Evolutionary conservation across 1,140 invertebrate species (phyloP).

Genomic region (Myzus persicae): DNA sequence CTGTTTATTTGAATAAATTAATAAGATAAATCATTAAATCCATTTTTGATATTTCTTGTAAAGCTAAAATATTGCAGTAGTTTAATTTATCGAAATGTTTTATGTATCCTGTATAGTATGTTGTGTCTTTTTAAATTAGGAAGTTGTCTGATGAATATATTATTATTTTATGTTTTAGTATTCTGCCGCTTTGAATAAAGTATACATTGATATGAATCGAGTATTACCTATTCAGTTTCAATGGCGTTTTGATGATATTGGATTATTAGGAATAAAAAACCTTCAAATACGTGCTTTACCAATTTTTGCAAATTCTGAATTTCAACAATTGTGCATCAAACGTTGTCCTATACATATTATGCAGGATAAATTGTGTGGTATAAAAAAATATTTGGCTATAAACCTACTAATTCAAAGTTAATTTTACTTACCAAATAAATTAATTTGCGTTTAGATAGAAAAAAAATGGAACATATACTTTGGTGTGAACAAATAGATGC

Average conservation of each 20-base stretch:
- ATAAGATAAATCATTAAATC: neutral
- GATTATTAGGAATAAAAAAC: constrained; percentile 24
- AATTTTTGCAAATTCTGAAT: constrained; percentile 69
- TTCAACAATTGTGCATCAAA: constrained; percentile 68
- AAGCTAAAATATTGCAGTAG: neutral
- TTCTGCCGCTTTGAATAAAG: constrained; percentile 50
- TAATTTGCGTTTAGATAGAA: constrained; percentile 33
- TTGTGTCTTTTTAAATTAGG: neutral
- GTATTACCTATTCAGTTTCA: constrained; percentile 49
- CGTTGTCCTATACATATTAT: constrained; percentile 69
- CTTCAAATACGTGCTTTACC: constrained; percentile 68
- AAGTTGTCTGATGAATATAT: neutral
- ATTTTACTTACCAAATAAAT: neutral
- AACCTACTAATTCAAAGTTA: neutral
- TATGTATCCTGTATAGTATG: neutral
- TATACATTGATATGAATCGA: constrained; percentile 57
- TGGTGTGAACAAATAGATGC: constrained; percentile 68
- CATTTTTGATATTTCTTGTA: neutral
- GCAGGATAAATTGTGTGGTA: constrained; percentile 52
- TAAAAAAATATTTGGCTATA: neutral
- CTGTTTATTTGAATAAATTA: neutral
- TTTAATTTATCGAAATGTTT: neutral
- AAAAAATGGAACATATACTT: constrained; percentile 67
- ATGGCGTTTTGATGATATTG: constrained; percentile 12
- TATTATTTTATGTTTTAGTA: constrained; percentile 46